A percentile compares a stretch with the other conserved stretches of the same genome.
phyloP scores from a whole-genome alignment of 2,888 invertebrate genomes.

The Cephalotes varians region DNA sequence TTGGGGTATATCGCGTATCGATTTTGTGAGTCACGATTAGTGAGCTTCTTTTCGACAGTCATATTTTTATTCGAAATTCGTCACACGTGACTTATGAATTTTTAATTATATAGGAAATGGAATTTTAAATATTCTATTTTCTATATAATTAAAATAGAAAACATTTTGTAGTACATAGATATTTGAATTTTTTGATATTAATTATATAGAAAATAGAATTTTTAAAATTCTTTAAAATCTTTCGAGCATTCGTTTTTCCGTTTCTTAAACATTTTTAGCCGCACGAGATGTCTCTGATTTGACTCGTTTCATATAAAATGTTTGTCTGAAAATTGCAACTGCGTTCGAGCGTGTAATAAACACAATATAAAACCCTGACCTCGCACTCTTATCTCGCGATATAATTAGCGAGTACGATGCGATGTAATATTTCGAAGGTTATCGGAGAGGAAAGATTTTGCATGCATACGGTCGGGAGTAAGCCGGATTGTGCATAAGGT shows the following conservation, averaged over 20 bases:
- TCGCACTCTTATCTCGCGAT: constrained; percentile 64
- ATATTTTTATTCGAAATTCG: constrained; percentile 39
- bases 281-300: background rate
- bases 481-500: constrained; percentile 65
- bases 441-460: constrained; percentile 64
- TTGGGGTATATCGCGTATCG: constrained; percentile 19
- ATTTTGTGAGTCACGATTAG: constrained; percentile 60
- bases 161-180: too few relatives aligned
- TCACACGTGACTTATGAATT: background rate
- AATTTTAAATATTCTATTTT: too few relatives aligned
- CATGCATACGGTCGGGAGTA: constrained; percentile 57
- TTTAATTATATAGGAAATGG: background rate
- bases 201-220: background rate
- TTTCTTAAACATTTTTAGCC: background rate
- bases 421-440: constrained; percentile 63
- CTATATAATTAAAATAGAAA: too few relatives aligned
- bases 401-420: constrained; percentile 65
- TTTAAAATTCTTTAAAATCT: background rate
- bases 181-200: background rate
- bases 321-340: constrained; percentile 8
- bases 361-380: constrained; percentile 46
- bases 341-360: constrained; percentile 6
- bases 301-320: constrained; percentile 1
- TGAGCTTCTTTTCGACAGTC: constrained; percentile 26
- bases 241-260: background rate